phyloP scores from a whole-genome alignment of 2,113 vertebrate genomes.

The Gambusia holbrooki region DNA sequence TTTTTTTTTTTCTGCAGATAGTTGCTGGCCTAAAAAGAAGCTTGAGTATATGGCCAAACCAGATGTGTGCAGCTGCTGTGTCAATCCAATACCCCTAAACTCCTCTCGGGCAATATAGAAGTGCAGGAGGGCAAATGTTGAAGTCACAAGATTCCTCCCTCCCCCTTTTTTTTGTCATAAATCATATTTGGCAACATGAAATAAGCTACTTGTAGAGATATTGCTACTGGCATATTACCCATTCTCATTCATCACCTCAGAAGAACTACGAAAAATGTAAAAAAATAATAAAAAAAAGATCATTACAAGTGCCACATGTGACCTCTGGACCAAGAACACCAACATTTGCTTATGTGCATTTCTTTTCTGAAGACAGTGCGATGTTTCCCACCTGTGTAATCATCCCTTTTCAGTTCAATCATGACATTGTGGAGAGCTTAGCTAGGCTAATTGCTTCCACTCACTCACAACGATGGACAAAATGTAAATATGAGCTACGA shows the following conservation, averaged over 20 bases:
- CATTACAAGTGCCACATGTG: conserved; percentile 49
- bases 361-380: conserved; percentile 40
- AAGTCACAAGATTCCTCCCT: conserved; percentile 73
- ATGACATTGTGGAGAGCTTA: conserved; percentile 59
- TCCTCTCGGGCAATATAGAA: conserved; percentile 69
- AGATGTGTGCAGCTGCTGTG: conserved; percentile 72
- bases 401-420: conserved; percentile 52
- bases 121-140: conserved; percentile 79
- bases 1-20: conserved; percentile 58
- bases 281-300: conserved; percentile 29
- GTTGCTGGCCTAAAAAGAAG: conserved; percentile 32
- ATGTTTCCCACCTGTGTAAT: conserved; percentile 60
- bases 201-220: conserved; percentile 79
- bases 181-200: conserved; percentile 81
- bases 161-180: conserved; percentile 74
- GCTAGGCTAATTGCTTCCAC: conserved; percentile 59
- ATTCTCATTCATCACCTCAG: conserved; percentile 79
- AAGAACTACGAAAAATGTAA: conserved; percentile 67
- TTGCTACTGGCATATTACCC: conserved; percentile 77
- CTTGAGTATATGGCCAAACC: conserved; percentile 57
- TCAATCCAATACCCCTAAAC: conserved; percentile 72
- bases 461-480: conserved; percentile 41
- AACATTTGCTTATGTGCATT: conserved; percentile 65
- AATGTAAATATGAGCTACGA: conserved; percentile 47
- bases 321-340: conserved; percentile 52